phyloP scores from a whole-genome alignment of 1,140 invertebrate genomes.

The Pectinophora gossypiella region DNA sequence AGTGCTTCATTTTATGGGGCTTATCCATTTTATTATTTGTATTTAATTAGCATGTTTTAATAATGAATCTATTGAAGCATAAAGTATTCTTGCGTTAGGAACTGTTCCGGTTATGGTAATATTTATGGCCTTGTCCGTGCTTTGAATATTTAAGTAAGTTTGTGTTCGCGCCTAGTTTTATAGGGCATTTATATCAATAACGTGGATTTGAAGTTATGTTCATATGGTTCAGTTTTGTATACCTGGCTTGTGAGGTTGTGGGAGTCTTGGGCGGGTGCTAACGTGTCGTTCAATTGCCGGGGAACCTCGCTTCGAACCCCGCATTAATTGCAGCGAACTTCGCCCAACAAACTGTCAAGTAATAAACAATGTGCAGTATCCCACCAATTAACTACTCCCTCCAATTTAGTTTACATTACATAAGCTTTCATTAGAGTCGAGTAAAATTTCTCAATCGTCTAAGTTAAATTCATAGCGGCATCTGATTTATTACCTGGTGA shows the following conservation, averaged over 20 bases:
- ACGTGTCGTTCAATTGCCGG: conserved; percentile 28
- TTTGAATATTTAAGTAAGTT: conserved; percentile 19
- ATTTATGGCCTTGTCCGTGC: conserved; percentile 12
- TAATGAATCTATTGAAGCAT: neutral
- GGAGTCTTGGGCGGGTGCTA: conserved; percentile 18
- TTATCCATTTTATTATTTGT: neutral
- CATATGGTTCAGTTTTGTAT: too few relatives aligned
- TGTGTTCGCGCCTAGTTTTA: too few relatives aligned
- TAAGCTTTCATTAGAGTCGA: neutral
- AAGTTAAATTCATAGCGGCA: too few relatives aligned
- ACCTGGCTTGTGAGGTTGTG: neutral
- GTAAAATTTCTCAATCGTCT: neutral
- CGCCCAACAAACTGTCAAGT: conserved; percentile 29
- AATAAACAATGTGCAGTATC: conserved; percentile 41
- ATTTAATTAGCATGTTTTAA: conserved; percentile 2
- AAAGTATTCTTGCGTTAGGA: conserved; percentile 8
- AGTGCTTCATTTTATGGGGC: neutral
- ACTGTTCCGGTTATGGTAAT: conserved; percentile 22
- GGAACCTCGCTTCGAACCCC: conserved; percentile 24
- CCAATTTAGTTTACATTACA: conserved; percentile 2
- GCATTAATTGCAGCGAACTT: conserved; percentile 45
- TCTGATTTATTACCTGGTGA: neutral
- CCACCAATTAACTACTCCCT: conserved; percentile 39
- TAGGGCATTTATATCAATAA: too few relatives aligned
- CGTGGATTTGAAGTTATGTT: too few relatives aligned